Conservation (phyloP, 2,113 vertebrate species). For the Hemiprocne comata region DNA sequence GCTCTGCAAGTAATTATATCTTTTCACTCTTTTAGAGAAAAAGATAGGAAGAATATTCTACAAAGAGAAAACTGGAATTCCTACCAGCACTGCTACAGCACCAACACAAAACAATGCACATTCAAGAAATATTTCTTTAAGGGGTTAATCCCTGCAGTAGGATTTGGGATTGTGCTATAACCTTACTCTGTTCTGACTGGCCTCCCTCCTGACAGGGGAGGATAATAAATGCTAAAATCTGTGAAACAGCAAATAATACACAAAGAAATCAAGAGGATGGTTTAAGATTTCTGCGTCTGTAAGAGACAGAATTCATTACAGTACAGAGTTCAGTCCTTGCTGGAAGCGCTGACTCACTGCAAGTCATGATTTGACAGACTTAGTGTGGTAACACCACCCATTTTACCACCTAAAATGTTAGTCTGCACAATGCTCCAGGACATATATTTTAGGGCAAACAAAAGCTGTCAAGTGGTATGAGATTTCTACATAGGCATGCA, state of each 20-base stretch:
- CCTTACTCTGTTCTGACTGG: neutral
- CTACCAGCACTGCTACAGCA: neutral
- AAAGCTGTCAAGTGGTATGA: constrained; percentile 52
- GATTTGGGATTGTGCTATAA: neutral
- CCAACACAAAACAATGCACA: neutral
- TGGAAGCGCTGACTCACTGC: constrained; percentile 24
- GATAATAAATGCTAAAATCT: neutral
- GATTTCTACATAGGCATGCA: constrained; percentile 18
- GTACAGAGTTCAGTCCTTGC: neutral
- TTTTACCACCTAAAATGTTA: constrained; percentile 10
- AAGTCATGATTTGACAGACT: constrained; percentile 44
- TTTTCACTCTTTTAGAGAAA: neutral
- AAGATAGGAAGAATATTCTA: neutral
- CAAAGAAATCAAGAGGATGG: neutral
- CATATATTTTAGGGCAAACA: constrained; percentile 31
- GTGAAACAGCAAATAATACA: neutral
- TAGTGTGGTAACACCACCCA: constrained; percentile 1
- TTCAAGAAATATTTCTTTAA: neutral
- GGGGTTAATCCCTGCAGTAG: neutral
- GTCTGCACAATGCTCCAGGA: constrained; percentile 38
- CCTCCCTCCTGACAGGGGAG: accelerated
- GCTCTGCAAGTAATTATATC: neutral
- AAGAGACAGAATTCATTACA: neutral
- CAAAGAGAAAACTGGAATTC: neutral
- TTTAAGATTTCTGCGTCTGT: neutral